Evolutionary conservation across 2,888 invertebrate genomes (phyloP), one percentile per base, ranked within the genome.

Genomic region (Hypselothyrea guttata): DNA sequence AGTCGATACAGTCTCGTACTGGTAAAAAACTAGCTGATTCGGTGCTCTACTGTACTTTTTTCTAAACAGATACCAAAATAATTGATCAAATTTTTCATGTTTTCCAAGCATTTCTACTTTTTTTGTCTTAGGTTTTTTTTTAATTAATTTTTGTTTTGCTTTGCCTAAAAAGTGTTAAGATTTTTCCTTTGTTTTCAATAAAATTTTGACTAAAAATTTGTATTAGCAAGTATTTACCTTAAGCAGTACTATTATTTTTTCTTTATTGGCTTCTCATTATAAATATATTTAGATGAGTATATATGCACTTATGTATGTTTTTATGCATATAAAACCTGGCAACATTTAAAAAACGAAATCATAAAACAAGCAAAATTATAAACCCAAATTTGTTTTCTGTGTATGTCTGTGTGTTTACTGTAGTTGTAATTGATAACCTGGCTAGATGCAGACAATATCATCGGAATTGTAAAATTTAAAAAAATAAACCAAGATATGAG

Each of bases 191-290:
- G 38, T 47, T 52, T 66, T 55, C 53, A 58, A 62, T 86, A 88
- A 88, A 87, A 87, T 88, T 87, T 87, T 70, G 71, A 86, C 88
- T 87, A 87, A 87, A 87, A 87, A 87, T 88, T 87, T 88, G 68
- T 77, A 75, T 87, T 87, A 87, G 86, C 87, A 65, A 71, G 52
- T 60, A 2, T 60, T 54, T 45, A 59, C 8, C 33, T 46, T 54
- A 59, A 59, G 55, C 64, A 46, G 42, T 59, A 49, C 22, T 22
- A 22, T n/a, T n/a, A 45, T 47, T 53, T 22, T 22, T 18, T 7
- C 13, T 13, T 35, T 55, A 28, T 28, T 42, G 55, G 62, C 67
- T 55, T 67, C 54, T 42, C 56, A 49, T 51, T 46, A 34, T 45
- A 52, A 41, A n/a, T 30, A 38, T 28, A 46, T 41, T 42, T 44